Conservation (phyloP, 2,797 vertebrate genomes). For the Petrocephalus schoutedeni region DNA sequence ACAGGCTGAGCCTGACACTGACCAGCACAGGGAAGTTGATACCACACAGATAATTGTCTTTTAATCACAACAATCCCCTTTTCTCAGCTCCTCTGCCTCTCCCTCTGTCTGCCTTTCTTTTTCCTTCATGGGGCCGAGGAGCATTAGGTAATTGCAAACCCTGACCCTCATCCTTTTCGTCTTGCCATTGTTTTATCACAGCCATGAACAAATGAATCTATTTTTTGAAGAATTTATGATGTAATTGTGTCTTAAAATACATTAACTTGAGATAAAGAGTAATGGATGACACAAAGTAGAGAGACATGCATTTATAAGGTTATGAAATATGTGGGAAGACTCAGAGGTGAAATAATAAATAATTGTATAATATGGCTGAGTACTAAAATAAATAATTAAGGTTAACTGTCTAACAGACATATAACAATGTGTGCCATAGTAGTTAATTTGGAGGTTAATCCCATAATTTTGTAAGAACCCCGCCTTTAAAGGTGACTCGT, state of each 20-base stretch:
- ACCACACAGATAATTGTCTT: conserved; percentile 67
- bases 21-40: conserved; percentile 70
- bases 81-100: conserved; percentile 44
- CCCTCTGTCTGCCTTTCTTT: conserved; percentile 40
- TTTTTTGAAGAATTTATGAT: conserved; percentile 32
- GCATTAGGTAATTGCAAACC: conserved; percentile 29
- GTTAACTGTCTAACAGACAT: background rate
- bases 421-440: background rate
- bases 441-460: background rate
- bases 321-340: background rate
- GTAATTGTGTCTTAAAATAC: conserved; percentile 37
- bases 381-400: background rate
- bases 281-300: background rate
- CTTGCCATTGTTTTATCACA: conserved; percentile 19
- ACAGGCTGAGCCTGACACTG: conserved; percentile 71
- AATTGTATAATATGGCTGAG: background rate
- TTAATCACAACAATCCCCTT: conserved; percentile 66
- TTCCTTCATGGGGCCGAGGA: background rate
- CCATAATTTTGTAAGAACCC: background rate
- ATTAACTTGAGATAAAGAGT: conserved; percentile 29
- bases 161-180: background rate
- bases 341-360: background rate
- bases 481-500: background rate
- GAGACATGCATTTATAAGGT: background rate
- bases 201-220: conserved; percentile 5